A percentile compares a stretch with the other conserved stretches of the same genome.
Conservation (phyloP, 30 jellyfish, hydroid and myxozoan species). For the Nemopilema nomurai region DNA sequence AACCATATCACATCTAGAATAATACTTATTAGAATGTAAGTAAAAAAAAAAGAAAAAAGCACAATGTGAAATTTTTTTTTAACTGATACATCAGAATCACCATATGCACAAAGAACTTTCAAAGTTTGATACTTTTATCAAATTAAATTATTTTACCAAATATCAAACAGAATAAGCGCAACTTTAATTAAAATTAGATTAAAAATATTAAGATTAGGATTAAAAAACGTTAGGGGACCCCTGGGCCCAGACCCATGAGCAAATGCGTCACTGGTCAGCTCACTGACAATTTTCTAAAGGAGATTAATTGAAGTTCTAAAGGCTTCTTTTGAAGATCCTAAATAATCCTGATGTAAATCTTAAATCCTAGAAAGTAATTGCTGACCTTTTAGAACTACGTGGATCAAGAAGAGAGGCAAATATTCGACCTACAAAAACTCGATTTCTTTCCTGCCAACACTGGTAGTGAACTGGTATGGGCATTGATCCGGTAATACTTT, state of each 20-base stretch:
- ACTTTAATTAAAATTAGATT: no score
- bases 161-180: no score
- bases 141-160: no score
- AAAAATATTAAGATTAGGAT: no score
- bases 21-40: neutral
- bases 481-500: neutral
- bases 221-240: no score
- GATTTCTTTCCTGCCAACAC: neutral
- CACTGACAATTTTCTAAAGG: neutral
- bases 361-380: neutral
- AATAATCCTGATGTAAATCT: neutral
- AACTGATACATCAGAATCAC: no score
- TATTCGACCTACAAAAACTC: neutral
- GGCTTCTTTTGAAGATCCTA: neutral
- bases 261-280: no score
- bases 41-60: neutral
- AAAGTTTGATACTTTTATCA: no score
- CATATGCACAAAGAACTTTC: no score
- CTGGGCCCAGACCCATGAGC: no score
- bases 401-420: neutral
- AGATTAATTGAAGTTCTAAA: neutral
- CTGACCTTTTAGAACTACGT: neutral
- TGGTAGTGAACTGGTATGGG: slow-evolving; percentile 12
- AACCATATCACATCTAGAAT: neutral
- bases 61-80: no score